Base-by-base conservation (phyloP, 2,113 vertebrate species). In the Coreoperca whiteheadi region DNA sequence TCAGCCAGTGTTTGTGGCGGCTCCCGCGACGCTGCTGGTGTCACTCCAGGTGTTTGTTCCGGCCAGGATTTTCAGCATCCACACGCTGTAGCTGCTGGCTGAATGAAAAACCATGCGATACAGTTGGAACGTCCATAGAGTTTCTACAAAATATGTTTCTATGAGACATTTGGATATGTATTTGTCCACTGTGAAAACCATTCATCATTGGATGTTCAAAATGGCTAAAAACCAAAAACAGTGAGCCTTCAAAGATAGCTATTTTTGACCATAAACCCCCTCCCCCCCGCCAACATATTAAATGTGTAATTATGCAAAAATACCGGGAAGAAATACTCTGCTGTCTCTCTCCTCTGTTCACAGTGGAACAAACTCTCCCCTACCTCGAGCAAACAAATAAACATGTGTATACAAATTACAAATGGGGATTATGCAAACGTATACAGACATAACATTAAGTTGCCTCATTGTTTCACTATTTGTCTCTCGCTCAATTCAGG, bases 401-500 rank as follows among this genome's bases (percentile, higher is more conserved):
- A 77, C 70, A 65, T 18, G 10, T n/a, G 30, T 53, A 28, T 14
- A 54, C 30, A 43, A 54, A 74, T 39, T 72, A 67, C 32, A 86
- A 72, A 53, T 28, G 32, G 53, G 37, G 37, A 87, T 83, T 83
- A 79, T 84, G 50, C 41, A 86, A 76, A 83, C 41, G 51, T 4
- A 76, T 8, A 43, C 28, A 43, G n/a, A 74, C 54, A 53, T 21
- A 9, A 69, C 5, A 30, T 63, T 14, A 20, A 30, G 20, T 9
- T 34, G 30, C 18, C 11, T 77, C 28, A 50, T 53, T 75, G 48
- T 77, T 39, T 56, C 41, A 51, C 21, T 25, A 4, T 32, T 37
- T 60, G 61, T 61, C 16, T 73, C 46, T 25, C 1, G 1, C 64
- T 70, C 28, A 34, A 11, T 30, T 66, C 15, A 60, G 18, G 51